phyloP scores from a whole-genome alignment of 2,888 invertebrate species.

The Gisinianus flammeolus region DNA sequence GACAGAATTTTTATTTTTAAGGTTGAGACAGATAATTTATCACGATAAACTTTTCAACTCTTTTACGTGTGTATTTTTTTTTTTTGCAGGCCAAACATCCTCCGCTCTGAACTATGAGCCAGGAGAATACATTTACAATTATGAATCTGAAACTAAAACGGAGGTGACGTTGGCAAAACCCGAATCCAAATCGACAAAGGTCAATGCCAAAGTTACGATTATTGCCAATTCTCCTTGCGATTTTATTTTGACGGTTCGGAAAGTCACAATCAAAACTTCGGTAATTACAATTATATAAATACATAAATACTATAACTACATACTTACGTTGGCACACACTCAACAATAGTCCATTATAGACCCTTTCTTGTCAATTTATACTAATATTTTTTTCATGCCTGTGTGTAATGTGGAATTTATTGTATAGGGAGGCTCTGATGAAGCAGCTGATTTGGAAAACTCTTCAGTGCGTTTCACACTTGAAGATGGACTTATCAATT shows the following conservation, averaged over 20 bases:
- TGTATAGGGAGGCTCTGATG: too few relatives aligned
- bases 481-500: slow-evolving; percentile 76
- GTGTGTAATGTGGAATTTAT: too few relatives aligned
- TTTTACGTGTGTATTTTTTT: too few relatives aligned
- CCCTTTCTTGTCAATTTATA: too few relatives aligned
- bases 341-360: too few relatives aligned
- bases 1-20: too few relatives aligned
- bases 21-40: too few relatives aligned
- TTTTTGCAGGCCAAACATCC: neutral
- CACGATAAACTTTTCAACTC: neutral
- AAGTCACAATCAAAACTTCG: neutral
- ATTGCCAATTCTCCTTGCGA: slow-evolving; percentile 19
- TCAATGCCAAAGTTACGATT: slow-evolving; percentile 20
- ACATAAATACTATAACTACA: too few relatives aligned
- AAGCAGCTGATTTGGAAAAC: neutral
- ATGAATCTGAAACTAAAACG: slow-evolving; percentile 14
- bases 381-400: too few relatives aligned
- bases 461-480: slow-evolving; percentile 20
- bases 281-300: too few relatives aligned
- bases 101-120: slow-evolving; percentile 14
- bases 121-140: slow-evolving; percentile 31
- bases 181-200: slow-evolving; percentile 16
- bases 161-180: neutral
- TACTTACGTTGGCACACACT: too few relatives aligned
- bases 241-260: slow-evolving; percentile 13